These are phyloP conservation scores for Opisthocomus hoazin DNA, from an alignment of 2,113 vertebrate genomes.

Conservation along the genomic window DNA sequence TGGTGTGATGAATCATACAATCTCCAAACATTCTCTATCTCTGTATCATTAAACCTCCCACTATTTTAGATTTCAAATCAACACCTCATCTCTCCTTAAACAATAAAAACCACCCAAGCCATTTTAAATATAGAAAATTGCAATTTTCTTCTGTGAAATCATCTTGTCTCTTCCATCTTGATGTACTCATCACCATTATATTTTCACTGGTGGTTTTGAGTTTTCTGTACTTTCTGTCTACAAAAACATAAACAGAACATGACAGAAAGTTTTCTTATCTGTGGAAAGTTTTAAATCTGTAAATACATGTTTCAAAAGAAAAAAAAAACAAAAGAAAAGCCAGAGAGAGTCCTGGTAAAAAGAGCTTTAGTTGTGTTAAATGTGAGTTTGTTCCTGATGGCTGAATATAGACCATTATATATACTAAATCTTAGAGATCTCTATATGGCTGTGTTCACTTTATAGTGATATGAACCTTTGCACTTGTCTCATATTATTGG, in stretches of 20 bases:
- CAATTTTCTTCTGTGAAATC: background rate
- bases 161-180: background rate
- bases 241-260: background rate
- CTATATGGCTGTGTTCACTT: background rate
- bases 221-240: background rate
- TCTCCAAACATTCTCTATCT: background rate
- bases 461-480: background rate
- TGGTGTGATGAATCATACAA: background rate
- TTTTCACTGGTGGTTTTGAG: background rate
- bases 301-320: background rate
- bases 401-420: background rate
- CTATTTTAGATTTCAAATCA: background rate
- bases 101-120: background rate
- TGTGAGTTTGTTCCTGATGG: background rate
- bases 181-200: background rate
- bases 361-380: background rate
- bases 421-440: background rate
- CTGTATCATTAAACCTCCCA: background rate
- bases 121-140: background rate
- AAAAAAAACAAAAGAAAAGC: background rate
- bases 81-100: background rate
- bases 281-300: background rate
- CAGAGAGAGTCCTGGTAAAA: background rate
- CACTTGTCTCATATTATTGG: background rate
- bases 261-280: background rate